A percentile compares a stretch with the other conserved stretches of the same genome.
phyloP scores from a whole-genome alignment of 2,113 vertebrate genomes.

The Perca fluviatilis region DNA sequence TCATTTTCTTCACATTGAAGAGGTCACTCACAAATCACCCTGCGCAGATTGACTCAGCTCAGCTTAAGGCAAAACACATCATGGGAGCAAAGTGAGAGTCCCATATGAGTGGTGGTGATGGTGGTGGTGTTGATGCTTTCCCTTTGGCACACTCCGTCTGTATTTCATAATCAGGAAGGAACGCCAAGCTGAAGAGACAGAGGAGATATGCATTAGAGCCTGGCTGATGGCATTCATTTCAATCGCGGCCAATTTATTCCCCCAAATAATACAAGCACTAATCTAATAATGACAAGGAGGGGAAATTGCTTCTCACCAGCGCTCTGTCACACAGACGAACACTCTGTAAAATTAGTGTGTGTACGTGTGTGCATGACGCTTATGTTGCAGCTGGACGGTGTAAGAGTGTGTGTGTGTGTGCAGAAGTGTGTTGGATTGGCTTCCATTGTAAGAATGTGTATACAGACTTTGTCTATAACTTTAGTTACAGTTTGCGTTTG shows the following conservation, averaged over 20 bases:
- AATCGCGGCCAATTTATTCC: conserved; percentile 77
- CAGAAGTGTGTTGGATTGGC: conserved; percentile 7
- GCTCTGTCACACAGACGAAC: conserved; percentile 56
- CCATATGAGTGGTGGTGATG: conserved; percentile 2
- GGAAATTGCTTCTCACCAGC: conserved; percentile 74
- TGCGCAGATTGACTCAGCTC: conserved; percentile 11
- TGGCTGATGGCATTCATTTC: conserved; percentile 66
- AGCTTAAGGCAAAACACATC: conserved; percentile 19
- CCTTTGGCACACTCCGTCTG: conserved; percentile 7
- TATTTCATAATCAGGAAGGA: conserved; percentile 49
- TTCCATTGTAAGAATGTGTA: conserved; percentile 17
- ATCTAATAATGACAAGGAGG: conserved; percentile 82
- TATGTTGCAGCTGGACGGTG: no score
- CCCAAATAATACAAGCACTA: conserved; percentile 77
- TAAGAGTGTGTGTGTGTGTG: not conserved
- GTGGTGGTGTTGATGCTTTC: not conserved
- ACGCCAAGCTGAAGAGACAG: conserved; percentile 44
- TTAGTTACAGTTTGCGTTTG: conserved; percentile 33
- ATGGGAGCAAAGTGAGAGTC: not conserved
- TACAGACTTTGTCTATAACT: conserved; percentile 5
- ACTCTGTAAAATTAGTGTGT: conserved; percentile 47
- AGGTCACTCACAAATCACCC: conserved; percentile 28
- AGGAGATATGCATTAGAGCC: conserved; percentile 58
- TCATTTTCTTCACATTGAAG: conserved; percentile 3
- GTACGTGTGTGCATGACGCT: conserved; percentile 25